phyloP scores from a whole-genome alignment of 2,113 vertebrate species.

The Diadophis punctatus region DNA sequence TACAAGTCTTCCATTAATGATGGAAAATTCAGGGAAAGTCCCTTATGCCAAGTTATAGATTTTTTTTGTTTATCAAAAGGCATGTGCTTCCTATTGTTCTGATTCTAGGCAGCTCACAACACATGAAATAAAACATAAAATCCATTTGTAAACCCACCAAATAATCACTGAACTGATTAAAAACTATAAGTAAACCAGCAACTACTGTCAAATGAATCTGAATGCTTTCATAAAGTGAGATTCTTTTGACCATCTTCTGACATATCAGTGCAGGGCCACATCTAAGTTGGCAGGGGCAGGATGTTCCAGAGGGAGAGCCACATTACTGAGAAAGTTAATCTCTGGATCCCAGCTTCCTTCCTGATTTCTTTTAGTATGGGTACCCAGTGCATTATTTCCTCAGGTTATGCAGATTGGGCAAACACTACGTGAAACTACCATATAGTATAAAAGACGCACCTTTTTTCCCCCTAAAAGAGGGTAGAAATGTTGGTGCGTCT shows the following conservation, averaged over 20 bases:
- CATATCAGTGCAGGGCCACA: neutral
- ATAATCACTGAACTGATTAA: neutral
- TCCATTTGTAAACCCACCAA: neutral
- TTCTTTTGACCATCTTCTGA: neutral
- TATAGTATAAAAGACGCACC: too few relatives aligned
- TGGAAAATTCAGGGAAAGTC: neutral
- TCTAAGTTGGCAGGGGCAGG: neutral
- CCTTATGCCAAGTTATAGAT: neutral
- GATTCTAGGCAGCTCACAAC: neutral
- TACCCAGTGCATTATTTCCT: neutral
- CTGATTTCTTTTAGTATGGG: neutral
- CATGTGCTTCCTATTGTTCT: neutral
- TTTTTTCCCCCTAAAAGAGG: too few relatives aligned
- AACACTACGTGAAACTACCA: neutral
- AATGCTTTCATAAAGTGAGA: neutral
- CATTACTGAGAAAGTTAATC: neutral
- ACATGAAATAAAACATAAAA: neutral
- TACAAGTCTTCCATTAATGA: neutral
- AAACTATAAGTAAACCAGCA: neutral
- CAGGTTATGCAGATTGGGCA: neutral
- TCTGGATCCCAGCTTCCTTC: neutral
- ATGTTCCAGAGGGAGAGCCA: neutral
- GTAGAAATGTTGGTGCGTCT: too few relatives aligned
- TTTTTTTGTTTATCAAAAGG: neutral
- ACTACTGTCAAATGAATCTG: neutral